Base-by-base conservation (phyloP, 2,113 vertebrate genomes). In the Rutilus rutilus region DNA sequence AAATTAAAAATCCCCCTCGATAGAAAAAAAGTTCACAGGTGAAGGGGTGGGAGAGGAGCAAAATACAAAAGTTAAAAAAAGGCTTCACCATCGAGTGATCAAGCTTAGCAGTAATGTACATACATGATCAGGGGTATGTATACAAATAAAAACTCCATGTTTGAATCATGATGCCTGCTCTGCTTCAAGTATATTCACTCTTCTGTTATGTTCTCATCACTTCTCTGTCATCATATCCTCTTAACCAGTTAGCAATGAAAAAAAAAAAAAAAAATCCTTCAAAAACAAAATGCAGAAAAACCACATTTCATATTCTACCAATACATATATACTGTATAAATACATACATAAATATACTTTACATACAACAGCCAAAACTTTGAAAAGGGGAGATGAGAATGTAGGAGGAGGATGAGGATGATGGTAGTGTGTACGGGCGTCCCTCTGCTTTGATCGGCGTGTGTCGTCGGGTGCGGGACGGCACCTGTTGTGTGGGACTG, bases 241-340 rank as follows among this genome's bases (percentile, higher is more conserved):
- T 78, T 89, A 84, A 33, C 85, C 81, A 84, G 92, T 88, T 92
- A 92, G 89, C 73, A 92, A 95, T 93, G 91, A 94, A 64, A 80
- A 21, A 21, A 79, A 82, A 30, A 30, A 30, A 30, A 86, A 83
- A 79, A 93, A 89, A 90, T 94, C 93, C 94, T 94, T 95, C 93
- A 91, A 94, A 92, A 90, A 33, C 89, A 83, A 91, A 93, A 93
- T 93, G 92, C 93, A 93, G 91, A 94, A 94, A 83, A 94, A 94
- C 92, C 94, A 95, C 94, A 93, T 94, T 93, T 94, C 91, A 94
- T 94, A 92, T 94, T 90, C 94, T 95, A 95, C 94, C 91, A 94
- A 95, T 95, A 95, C 94, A 95, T 95, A 95, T 95, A 95, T 95
- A 95, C 94, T 95, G 94, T 95, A 95, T 95, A 95, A 95, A 95